Conservation (phyloP, 2,113 vertebrate genomes). For the Scolopax mira region DNA sequence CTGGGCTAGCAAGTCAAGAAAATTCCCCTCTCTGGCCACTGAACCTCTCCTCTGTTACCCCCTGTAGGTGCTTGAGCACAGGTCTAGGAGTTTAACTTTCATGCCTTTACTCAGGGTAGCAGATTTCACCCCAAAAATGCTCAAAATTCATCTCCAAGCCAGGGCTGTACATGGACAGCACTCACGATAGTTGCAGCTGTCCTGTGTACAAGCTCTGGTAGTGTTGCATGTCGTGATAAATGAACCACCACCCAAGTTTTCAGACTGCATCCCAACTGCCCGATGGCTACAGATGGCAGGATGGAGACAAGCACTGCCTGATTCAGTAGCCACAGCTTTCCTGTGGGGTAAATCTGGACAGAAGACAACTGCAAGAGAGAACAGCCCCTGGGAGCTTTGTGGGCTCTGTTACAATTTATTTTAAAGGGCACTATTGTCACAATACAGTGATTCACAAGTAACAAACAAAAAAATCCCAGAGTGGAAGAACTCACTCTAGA, state of each 20-base stretch:
- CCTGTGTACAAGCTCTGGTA: too few relatives aligned
- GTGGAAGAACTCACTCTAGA: background rate
- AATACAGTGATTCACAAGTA: background rate
- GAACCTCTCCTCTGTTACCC: background rate
- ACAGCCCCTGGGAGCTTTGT: background rate
- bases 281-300: fast-evolving
- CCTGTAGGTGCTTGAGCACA: background rate
- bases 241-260: too few relatives aligned
- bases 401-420: background rate
- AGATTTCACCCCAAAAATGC: background rate
- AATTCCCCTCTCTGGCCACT: background rate
- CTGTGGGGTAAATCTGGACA: background rate
- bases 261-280: background rate
- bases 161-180: background rate
- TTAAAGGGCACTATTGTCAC: background rate
- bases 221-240: background rate
- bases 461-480: background rate
- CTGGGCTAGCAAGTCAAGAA: background rate
- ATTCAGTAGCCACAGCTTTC: background rate
- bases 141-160: background rate
- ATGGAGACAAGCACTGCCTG: background rate
- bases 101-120: background rate
- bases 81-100: background rate
- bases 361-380: background rate
- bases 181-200: fast-evolving